These are phyloP conservation scores for Rapana venosa DNA, from an alignment of 2,888 invertebrate species.

Conservation along the genomic window DNA sequence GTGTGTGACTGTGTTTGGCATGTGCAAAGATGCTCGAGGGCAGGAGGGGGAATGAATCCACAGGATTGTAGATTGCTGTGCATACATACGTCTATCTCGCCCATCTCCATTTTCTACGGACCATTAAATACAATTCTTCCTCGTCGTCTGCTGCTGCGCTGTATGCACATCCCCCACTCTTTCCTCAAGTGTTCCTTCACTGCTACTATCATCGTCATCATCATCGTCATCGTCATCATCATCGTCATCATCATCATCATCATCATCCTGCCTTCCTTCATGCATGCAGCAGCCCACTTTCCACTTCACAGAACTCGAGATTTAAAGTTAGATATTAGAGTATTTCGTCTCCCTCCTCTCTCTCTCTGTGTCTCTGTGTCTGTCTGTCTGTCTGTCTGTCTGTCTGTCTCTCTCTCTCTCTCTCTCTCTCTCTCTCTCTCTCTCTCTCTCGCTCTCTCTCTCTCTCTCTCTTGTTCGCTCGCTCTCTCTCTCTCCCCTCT, in stretches of 20 bases:
- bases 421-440: background rate
- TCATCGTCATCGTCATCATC: conserved; percentile 1
- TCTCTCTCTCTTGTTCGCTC: background rate
- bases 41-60: too few species aligned
- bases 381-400: too few species aligned
- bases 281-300: background rate
- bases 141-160: too few species aligned
- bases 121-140: too few species aligned
- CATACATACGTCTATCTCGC: too few species aligned
- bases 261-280: background rate
- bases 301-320: background rate
- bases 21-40: too few species aligned
- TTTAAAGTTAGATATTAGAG: background rate
- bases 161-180: too few species aligned
- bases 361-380: too few species aligned
- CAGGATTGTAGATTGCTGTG: too few species aligned
- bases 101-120: too few species aligned
- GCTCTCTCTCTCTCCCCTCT: background rate
- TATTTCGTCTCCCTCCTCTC: too few species aligned
- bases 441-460: background rate
- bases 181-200: background rate
- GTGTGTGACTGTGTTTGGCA: too few species aligned
- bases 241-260: background rate
- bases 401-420: background rate
- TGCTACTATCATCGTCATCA: background rate